Base-by-base conservation (phyloP, 1,140 invertebrate species). In the Philaenus spumarius region DNA sequence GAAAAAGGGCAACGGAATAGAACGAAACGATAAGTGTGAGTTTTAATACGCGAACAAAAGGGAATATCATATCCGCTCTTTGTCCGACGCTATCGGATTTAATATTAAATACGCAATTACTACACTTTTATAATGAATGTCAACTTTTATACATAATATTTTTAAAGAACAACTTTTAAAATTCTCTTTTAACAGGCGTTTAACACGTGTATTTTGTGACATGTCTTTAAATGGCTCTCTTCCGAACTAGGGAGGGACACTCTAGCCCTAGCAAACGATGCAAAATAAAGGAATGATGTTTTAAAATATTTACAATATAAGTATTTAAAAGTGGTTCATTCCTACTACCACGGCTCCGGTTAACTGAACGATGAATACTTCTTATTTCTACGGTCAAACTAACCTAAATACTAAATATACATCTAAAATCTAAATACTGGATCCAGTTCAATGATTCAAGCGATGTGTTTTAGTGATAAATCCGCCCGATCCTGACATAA, bases 331-430 rank as follows among this genome's bases (percentile, higher is more conserved):
- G 45, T 56, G 54, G 52, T 60, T 62, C 58, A 59, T 48, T 24
- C 46, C 58, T 55, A 60, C 58, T 53, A 46, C 58, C 51, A 54
- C 43, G 47, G 42, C 42, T 51, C 46, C 51, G 24, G 51, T 58
- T 50, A 58, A 57, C 43, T 50, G 56, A 62, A 64, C 58, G 55
- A 52, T 43, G 48, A 59, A 55, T 53, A 60, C 47, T 46, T 58
- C 46, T 62, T 64, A 62, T 62, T 58, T 59, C 60, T 61, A 64
- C 50, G 58, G 63, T 62, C 52, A 64, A 51, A 62, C 63, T 64
- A 64, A 58, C 61, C 63, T 64, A 64, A 59, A 60, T 62, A 58
- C 63, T 64, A 64, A 59, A 60, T 62, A 58, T 62, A 64, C 61
- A 64, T 60, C 63, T 64, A 64, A 60, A 59, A 47, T 60, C 63